These are phyloP conservation scores for Cantharis lateralis DNA, from an alignment of 2,888 invertebrate species.

Conservation along the genomic window DNA sequence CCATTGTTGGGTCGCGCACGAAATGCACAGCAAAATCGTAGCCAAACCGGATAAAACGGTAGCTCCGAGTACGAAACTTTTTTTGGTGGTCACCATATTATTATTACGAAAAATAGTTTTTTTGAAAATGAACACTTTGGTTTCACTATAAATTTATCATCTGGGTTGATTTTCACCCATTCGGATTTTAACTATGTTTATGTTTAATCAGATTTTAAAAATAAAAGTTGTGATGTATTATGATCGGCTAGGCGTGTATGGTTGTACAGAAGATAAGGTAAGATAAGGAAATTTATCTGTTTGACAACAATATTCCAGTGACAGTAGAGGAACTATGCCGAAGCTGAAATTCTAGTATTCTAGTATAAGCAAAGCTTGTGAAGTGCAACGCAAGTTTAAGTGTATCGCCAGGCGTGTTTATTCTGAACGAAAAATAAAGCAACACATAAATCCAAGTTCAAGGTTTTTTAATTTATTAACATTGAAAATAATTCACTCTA, in stretches of 20 bases:
- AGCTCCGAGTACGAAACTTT: slow-evolving; percentile 42
- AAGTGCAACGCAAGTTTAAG: too few relatives aligned
- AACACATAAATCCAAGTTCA: too few relatives aligned
- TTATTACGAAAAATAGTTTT: too few relatives aligned
- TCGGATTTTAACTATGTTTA: neutral
- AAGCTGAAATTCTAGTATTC: too few relatives aligned
- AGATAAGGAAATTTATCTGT: neutral
- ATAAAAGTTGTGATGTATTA: neutral
- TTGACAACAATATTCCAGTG: neutral
- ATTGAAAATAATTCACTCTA: too few relatives aligned
- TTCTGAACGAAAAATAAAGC: too few relatives aligned
- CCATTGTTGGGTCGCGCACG: slow-evolving; percentile 50
- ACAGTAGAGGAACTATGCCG: neutral
- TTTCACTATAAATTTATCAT: neutral
- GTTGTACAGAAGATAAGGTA: neutral
- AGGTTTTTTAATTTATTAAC: too few relatives aligned
- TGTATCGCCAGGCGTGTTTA: too few relatives aligned
- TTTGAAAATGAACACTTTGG: neutral
- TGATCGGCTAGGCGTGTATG: neutral
- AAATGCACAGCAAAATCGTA: slow-evolving; percentile 44
- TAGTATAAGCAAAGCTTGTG: too few relatives aligned
- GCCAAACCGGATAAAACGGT: slow-evolving; percentile 46
- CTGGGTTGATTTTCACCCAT: neutral
- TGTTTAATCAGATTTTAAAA: neutral
- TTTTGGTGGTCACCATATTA: slow-evolving; percentile 48